Conservation (phyloP, 2,113 vertebrate species). For the Callipepla californica region DNA sequence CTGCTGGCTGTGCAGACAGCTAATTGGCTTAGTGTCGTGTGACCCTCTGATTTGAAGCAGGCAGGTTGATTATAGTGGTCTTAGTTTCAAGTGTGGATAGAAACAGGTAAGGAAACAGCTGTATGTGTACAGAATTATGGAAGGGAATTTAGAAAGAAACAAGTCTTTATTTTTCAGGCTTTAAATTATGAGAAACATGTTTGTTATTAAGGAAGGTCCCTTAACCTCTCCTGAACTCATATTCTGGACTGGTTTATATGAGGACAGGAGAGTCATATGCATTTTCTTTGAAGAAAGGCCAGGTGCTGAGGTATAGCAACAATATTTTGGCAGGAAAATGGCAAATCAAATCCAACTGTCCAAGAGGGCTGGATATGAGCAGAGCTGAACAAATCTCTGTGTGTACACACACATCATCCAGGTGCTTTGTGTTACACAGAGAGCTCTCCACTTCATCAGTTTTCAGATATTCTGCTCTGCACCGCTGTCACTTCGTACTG, state of each 20-base stretch:
- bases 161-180: constrained; percentile 11
- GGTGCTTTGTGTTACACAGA: constrained; percentile 72
- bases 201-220: constrained; percentile 18
- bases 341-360: constrained; percentile 73
- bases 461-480: constrained; percentile 59
- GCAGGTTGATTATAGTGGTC: neutral
- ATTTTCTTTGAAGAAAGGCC: constrained; percentile 68
- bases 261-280: constrained; percentile 7
- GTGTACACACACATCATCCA: constrained; percentile 63
- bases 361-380: constrained; percentile 58
- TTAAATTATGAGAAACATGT: constrained; percentile 15
- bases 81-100: neutral
- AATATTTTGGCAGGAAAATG: constrained; percentile 68
- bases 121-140: neutral
- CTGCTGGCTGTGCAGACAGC: constrained; percentile 68
- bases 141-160: neutral
- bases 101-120: constrained; percentile 1
- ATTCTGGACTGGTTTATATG: constrained; percentile 46
- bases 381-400: constrained; percentile 68
- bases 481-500: constrained; percentile 30
- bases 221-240: constrained; percentile 55
- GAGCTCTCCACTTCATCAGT: constrained; percentile 51
- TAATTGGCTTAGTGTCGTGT: neutral
- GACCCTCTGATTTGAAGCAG: neutral
- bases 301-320: constrained; percentile 64